A percentile compares a stretch with the other conserved stretches of the same genome.
Evolutionary conservation across 2,113 vertebrate species (phyloP).

Genomic region (Carassius carassius): DNA sequence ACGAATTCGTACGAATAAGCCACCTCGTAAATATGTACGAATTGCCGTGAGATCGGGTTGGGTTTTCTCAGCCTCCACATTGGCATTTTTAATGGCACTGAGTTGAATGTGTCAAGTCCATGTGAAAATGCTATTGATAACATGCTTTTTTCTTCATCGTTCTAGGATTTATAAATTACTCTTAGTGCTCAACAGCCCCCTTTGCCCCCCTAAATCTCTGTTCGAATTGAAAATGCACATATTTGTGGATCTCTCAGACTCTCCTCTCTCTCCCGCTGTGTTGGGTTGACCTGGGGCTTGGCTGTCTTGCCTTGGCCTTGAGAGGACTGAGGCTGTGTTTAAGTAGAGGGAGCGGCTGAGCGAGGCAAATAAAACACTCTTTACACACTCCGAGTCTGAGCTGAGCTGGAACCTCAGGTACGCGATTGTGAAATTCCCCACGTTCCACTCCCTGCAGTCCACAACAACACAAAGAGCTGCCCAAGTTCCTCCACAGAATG

Average conservation of each 20-base stretch:
- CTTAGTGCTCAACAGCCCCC: background rate
- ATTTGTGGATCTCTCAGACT: constrained; percentile 41
- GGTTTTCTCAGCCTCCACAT: background rate
- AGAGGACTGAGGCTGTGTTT: constrained; percentile 70
- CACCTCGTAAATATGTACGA: too few relatives aligned
- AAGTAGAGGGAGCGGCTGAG: constrained; percentile 80
- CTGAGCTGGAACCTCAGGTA: constrained; percentile 74
- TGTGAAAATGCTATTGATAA: constrained; percentile 46
- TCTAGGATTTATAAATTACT: constrained; percentile 1
- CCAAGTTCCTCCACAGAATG: constrained; percentile 20
- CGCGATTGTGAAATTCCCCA: constrained; percentile 77
- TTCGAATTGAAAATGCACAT: background rate
- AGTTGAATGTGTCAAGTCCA: constrained; percentile 43
- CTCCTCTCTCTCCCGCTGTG: constrained; percentile 59
- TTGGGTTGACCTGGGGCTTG: constrained; percentile 55
- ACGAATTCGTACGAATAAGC: too few relatives aligned
- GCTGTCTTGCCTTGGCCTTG: constrained; percentile 73
- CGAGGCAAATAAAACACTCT: constrained; percentile 80
- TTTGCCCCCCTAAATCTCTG: constrained; percentile 25
- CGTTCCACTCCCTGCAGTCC: constrained; percentile 42
- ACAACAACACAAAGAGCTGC: constrained; percentile 28
- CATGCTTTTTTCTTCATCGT: background rate
- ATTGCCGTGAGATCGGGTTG: too few relatives aligned
- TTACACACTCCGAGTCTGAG: constrained; percentile 69
- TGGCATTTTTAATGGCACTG: background rate